Evolutionary conservation across 35 echinoderm and acorn worm species (phyloP).

Genomic region (Lytechinus pictus): DNA sequence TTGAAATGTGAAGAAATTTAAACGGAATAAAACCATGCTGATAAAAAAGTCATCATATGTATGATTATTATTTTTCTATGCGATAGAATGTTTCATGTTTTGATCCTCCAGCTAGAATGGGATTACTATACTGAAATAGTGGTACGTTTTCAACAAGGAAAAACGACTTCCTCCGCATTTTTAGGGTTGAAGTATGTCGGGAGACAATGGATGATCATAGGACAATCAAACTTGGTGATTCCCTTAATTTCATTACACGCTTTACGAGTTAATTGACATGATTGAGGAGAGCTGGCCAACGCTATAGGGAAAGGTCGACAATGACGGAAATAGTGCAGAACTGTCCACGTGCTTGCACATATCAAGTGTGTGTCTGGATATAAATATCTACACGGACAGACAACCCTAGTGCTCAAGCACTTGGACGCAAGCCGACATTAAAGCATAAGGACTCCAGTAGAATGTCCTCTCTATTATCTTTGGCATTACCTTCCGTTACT

Average conservation of each 20-base stretch:
- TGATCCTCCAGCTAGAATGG: no score
- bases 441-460: background rate
- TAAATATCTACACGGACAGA: slow-evolving; percentile 18
- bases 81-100: no score
- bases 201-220: background rate
- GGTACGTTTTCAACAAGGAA: no score
- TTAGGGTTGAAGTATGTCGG: background rate
- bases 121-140: no score
- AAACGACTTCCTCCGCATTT: no score
- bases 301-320: background rate
- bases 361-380: slow-evolving; percentile 2
- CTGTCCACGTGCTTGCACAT: background rate
- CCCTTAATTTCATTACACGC: background rate
- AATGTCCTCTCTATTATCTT: background rate
- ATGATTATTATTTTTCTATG: no score
- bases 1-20: no score
- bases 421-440: background rate
- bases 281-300: background rate
- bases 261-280: background rate
- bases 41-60: no score
- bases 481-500: background rate
- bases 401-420: background rate
- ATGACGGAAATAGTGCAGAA: background rate
- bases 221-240: background rate
- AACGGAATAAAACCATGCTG: no score